phyloP scores from a whole-genome alignment of 2,888 invertebrate species.

The Sphaeridia pumilis region DNA sequence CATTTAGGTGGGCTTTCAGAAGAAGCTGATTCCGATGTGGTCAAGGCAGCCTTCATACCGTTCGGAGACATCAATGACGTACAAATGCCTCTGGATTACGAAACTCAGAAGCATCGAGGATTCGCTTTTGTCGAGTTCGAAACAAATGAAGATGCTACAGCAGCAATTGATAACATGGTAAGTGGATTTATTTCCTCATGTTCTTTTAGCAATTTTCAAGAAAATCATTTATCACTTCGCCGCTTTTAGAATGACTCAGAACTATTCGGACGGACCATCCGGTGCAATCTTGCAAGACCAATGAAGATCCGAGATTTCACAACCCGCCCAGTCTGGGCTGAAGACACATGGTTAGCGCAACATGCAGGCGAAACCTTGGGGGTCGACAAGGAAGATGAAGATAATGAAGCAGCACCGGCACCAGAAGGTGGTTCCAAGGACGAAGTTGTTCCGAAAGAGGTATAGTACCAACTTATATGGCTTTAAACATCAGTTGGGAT shows the following conservation, averaged over 20 bases:
- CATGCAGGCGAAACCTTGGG: conserved; percentile 80
- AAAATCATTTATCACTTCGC: no score
- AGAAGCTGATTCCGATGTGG: conserved; percentile 89
- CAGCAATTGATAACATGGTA: conserved; percentile 98
- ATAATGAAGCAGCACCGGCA: conserved; percentile 40
- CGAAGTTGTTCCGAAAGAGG: no score
- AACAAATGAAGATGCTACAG: conserved; percentile 91
- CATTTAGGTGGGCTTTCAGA: conserved; percentile 71
- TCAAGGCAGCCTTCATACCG: conserved; percentile 94
- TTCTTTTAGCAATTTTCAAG: no score
- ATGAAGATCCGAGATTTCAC: conserved; percentile 93
- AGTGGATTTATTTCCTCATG: no score
- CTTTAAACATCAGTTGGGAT: no score
- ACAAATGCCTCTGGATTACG: conserved; percentile 95
- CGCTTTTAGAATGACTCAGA: conserved; percentile 87
- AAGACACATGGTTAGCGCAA: conserved; percentile 94
- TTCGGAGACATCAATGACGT: conserved; percentile 98
- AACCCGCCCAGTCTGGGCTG: conserved; percentile 92
- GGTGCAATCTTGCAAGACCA: conserved; percentile 94
- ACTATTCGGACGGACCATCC: conserved; percentile 86
- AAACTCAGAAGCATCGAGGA: conserved; percentile 92
- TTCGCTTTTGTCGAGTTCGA: conserved; percentile 99
- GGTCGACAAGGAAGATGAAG: conserved; percentile 37
- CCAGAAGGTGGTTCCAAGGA: neutral
- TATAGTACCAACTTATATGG: no score